Evolutionary conservation across 2,888 invertebrate genomes (phyloP).

Genomic region (Meteorus colon): DNA sequence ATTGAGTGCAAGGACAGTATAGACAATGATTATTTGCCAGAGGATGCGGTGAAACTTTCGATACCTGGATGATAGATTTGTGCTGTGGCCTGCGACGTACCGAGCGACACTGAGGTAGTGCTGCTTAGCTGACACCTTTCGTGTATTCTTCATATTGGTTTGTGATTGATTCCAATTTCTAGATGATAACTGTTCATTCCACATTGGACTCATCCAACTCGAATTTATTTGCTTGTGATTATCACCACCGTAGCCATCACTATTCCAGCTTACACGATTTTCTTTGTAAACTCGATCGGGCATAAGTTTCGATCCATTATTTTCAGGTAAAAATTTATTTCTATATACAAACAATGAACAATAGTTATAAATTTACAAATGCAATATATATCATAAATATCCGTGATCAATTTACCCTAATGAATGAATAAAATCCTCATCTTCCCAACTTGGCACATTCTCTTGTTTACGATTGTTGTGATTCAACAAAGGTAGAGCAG

Average conservation of each 20-base stretch:
- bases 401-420: conserved; percentile 77
- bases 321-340: conserved; percentile 66
- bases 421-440: conserved; percentile 82
- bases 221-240: conserved; percentile 63
- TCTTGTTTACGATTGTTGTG: conserved; percentile 65
- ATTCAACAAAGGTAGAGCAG: conserved; percentile 70
- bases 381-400: neutral
- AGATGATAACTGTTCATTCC: conserved; percentile 64
- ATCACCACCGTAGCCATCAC: conserved; percentile 70
- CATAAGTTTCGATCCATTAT: conserved; percentile 59
- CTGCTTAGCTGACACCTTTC: conserved; percentile 78
- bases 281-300: conserved; percentile 72
- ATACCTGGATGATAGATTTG: conserved; percentile 69
- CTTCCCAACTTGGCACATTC: conserved; percentile 66
- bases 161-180: conserved; percentile 63
- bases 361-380: conserved; percentile 29
- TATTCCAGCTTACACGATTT: conserved; percentile 73
- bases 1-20: conserved; percentile 36
- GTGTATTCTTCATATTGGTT: conserved; percentile 67
- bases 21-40: conserved; percentile 42
- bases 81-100: conserved; percentile 83
- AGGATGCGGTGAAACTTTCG: conserved; percentile 49
- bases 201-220: conserved; percentile 66
- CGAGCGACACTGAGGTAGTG: conserved; percentile 86
- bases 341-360: conserved; percentile 49